phyloP scores from a whole-genome alignment of 2,888 invertebrate genomes.

The Ethmia dodecea region DNA sequence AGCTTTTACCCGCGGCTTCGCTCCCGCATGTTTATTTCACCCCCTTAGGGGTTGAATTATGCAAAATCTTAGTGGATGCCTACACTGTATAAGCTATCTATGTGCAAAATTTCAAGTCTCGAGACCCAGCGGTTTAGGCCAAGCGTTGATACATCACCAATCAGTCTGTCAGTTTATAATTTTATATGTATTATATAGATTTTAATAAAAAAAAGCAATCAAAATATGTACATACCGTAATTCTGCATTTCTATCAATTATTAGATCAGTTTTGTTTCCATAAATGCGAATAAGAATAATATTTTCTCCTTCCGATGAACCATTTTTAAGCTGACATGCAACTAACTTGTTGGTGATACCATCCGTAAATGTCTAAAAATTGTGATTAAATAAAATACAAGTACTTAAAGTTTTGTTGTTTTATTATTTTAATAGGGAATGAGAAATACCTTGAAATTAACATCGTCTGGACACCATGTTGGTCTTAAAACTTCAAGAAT shows the following conservation, averaged over 20 bases:
- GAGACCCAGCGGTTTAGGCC: no score
- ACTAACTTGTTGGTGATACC: conserved; percentile 96
- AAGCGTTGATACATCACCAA: no score
- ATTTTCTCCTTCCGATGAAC: conserved; percentile 54
- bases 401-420: no score
- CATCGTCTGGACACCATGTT: conserved; percentile 79
- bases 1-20: no score
- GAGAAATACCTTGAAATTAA: conserved; percentile 86
- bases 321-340: conserved; percentile 79
- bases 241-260: conserved; percentile 93
- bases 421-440: background rate
- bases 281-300: conserved; percentile 93
- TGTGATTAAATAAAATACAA: background rate
- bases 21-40: no score
- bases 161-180: no score
- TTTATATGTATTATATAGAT: no score
- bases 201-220: no score
- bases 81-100: no score
- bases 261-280: conserved; percentile 94
- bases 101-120: no score
- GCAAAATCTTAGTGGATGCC: no score
- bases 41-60: no score
- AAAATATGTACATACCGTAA: conserved; percentile 74
- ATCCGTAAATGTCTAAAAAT: conserved; percentile 82
- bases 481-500: conserved; percentile 84